Percentiles rank a stretch among this genome's conserved stretches.
Conservation (phyloP, 1,140 invertebrate species). For the Pseudobourletiella spinata region DNA sequence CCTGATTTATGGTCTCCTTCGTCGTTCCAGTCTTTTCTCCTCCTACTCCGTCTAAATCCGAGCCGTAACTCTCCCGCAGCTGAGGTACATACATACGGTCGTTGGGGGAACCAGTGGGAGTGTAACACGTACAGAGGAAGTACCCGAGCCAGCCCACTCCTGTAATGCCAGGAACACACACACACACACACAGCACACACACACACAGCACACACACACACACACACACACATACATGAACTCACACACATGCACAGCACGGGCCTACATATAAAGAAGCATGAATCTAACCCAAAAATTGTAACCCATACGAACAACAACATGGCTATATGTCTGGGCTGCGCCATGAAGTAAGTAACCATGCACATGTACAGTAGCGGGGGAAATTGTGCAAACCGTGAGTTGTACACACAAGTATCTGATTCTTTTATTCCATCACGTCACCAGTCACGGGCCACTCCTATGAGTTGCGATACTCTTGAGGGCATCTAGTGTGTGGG, state of each 20-base stretch:
- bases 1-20: slow-evolving; percentile 23
- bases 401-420: neutral
- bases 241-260: no score
- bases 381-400: neutral
- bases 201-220: neutral
- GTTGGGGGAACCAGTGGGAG: neutral
- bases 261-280: no score
- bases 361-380: neutral
- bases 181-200: neutral
- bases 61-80: neutral
- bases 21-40: neutral
- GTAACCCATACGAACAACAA: no score
- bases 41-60: no score
- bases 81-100: neutral
- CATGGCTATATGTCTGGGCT: no score
- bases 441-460: no score
- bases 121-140: neutral
- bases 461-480: no score
- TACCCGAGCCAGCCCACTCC: neutral
- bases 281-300: no score
- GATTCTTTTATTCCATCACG: neutral
- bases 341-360: no score
- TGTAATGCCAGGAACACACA: neutral
- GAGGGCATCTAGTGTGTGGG: no score
- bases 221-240: neutral